These are phyloP conservation scores for Danio albolineatus DNA, from an alignment of 2,797 vertebrate genomes.

Conservation along the genomic window DNA sequence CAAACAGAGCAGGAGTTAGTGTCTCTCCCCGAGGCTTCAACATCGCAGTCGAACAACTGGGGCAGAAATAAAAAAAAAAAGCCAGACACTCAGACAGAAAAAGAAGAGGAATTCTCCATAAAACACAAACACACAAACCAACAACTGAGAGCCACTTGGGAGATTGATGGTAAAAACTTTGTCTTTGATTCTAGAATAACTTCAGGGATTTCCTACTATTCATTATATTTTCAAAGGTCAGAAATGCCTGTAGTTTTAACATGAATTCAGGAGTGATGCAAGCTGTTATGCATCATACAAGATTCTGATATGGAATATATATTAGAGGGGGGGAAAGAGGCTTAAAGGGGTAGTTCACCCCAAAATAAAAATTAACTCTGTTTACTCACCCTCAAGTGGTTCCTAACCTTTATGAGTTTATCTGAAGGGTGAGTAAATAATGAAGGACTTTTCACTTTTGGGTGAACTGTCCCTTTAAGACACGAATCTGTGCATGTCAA, in stretches of 20 bases:
- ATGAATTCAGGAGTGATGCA: background rate
- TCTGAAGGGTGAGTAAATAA: too few relatives aligned
- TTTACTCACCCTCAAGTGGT: too few relatives aligned
- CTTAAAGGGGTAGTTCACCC: too few relatives aligned
- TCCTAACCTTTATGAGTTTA: too few relatives aligned
- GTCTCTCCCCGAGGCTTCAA: constrained; percentile 53
- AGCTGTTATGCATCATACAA: background rate
- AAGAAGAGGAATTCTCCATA: constrained; percentile 31
- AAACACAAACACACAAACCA: constrained; percentile 15
- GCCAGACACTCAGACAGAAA: constrained; percentile 28
- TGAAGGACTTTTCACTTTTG: too few relatives aligned
- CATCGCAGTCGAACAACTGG: constrained; percentile 52
- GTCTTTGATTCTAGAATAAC: constrained; percentile 29
- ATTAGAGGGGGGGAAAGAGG: background rate
- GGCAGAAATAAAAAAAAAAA: constrained; percentile 37
- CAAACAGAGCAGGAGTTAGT: constrained; percentile 61
- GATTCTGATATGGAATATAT: background rate
- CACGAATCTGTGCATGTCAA: background rate
- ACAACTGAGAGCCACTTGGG: constrained; percentile 29
- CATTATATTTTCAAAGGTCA: background rate
- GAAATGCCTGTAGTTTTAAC: background rate
- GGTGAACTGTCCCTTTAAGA: background rate
- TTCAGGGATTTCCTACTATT: background rate
- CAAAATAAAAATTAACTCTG: too few relatives aligned
- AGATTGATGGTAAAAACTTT: constrained; percentile 8